Evolutionary conservation across 2,113 vertebrate genomes (phyloP).

Genomic region (Sardina pilchardus): DNA sequence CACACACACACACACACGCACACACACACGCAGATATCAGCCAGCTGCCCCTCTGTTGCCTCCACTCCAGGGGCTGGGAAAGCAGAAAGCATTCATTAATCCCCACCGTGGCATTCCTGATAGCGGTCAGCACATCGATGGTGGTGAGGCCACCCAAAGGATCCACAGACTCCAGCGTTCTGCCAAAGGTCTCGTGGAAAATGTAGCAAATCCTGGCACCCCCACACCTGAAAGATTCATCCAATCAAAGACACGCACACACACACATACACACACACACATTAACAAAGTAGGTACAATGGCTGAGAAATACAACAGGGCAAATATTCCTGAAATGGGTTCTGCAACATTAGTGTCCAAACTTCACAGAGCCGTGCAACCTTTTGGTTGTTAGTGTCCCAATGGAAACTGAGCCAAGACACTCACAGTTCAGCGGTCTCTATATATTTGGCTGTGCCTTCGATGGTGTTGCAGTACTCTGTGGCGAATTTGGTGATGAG

Average conservation of each 20-base stretch:
- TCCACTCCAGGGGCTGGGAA: not conserved
- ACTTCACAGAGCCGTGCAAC: not conserved
- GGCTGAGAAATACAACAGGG: not conserved
- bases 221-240: constrained; percentile 80
- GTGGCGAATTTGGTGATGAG: constrained; percentile 99
- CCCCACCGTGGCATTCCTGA: constrained; percentile 96
- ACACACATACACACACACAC: not conserved
- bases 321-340: not conserved
- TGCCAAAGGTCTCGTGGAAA: constrained; percentile 97
- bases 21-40: not conserved
- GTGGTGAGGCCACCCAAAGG: constrained; percentile 93
- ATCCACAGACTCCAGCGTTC: constrained; percentile 95
- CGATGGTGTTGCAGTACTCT: constrained; percentile 98
- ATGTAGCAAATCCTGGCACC: constrained; percentile 98
- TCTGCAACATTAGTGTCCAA: not conserved
- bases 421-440: constrained; percentile 91
- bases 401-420: not conserved
- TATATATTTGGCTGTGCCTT: constrained; percentile 98
- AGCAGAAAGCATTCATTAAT: not conserved
- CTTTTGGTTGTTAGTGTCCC: not conserved
- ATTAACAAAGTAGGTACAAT: not conserved
- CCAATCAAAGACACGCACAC: not conserved
- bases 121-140: constrained; percentile 96
- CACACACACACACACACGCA: not conserved
- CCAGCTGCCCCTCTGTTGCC: not conserved